Evolutionary conservation across 2,113 vertebrate species (phyloP), one percentile per base, ranked within the genome.

Genomic region (Butastur rufipennis): DNA sequence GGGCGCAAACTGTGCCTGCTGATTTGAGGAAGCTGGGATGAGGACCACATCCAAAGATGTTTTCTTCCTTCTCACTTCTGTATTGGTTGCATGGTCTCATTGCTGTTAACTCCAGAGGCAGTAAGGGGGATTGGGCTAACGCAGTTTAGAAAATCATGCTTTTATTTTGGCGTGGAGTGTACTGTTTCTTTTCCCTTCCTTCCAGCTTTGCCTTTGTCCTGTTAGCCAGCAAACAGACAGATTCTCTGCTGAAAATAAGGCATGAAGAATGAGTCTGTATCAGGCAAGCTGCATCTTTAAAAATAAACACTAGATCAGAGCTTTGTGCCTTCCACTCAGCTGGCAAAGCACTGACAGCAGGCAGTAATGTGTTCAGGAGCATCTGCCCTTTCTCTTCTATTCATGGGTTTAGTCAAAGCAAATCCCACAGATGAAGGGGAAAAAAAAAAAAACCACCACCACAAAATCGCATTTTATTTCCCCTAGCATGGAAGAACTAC

Each of bases 341-440:
- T 86, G 83, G 95, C 92, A 62, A 11, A 53, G 90, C 77, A 36
- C 83, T 74, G 94, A 45, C 95, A 89, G 93, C 95, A 40, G 68
- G 95, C 75, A 31, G 74, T 47, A 79, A n/a, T 40, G 86, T 79
- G 50, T 50, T 94, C 87, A 22, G 62, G 72, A 96, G 92, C 95
- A 61, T 58, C 95, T 81, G 81, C 87, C 94, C 81, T 96, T 95
- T 89, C 79, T 50, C 59, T 66, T 84, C 79, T 56, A 68, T 72
- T 86, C 89, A 61, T 40, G 79, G 56, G 50, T 81, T 94, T 80
- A 84, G 83, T 61, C 86, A 93, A 92, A 96, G 78, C 87, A 84
- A 92, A 93, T 93, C 92, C 92, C 71, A 5, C 6, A 32, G 62
- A 63, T 38, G 77, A 70, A 81, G 70, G 21, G 66, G 52, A 4